Percentiles rank a stretch among this genome's conserved stretches.
These are phyloP conservation scores for Leucopsar rothschildi DNA, from an alignment of 2,113 vertebrate genomes.

Conservation along the genomic window DNA sequence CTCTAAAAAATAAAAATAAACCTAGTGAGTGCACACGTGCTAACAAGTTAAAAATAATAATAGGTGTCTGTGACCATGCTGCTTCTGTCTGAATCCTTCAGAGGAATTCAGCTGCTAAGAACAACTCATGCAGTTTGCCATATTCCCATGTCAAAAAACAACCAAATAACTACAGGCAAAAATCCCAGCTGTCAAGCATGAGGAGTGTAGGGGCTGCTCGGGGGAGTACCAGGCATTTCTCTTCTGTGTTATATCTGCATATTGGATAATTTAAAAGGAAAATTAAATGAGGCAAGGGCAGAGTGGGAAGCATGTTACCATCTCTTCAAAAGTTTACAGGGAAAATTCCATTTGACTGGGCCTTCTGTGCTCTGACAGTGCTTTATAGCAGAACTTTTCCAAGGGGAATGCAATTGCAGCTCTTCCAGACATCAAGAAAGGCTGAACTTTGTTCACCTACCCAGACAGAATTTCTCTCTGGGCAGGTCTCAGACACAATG, in stretches of 20 bases:
- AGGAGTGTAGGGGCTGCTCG: neutral
- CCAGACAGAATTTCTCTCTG: neutral
- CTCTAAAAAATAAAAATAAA: constrained; percentile 20
- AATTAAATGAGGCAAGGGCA: neutral
- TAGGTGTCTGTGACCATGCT: constrained; percentile 25
- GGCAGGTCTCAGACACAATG: neutral
- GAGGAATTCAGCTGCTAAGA: constrained; percentile 19
- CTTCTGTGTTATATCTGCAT: neutral
- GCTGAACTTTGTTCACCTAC: neutral
- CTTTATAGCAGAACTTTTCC: neutral
- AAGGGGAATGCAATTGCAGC: neutral
- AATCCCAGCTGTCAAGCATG: constrained; percentile 15
- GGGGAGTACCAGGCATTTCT: constrained; percentile 8
- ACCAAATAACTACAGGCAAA: neutral
- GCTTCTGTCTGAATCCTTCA: constrained; percentile 13
- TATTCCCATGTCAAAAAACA: neutral
- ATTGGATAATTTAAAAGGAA: neutral
- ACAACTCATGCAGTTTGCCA: neutral
- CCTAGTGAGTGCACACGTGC: neutral
- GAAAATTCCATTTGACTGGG: neutral
- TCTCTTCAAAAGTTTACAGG: neutral
- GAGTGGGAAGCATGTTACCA: neutral
- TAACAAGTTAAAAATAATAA: constrained; percentile 57
- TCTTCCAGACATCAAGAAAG: neutral
- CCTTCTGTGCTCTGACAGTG: neutral